phyloP scores from a whole-genome alignment of 2,113 vertebrate species.

The Thunnus thynnus region DNA sequence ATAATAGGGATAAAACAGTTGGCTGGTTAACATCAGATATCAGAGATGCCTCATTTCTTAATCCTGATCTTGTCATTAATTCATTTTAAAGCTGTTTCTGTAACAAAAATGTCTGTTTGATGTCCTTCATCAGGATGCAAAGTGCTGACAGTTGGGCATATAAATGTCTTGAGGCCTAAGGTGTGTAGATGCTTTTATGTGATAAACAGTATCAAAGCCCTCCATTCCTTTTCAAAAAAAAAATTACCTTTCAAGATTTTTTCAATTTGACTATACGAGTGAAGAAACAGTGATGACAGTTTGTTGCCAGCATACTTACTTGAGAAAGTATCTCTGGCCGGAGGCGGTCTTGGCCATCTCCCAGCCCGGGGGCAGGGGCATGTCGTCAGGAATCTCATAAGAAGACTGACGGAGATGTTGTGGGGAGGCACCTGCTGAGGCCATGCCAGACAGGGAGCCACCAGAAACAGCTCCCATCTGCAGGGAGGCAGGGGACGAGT shows the following conservation, averaged over 20 bases:
- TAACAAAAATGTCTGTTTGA: not conserved
- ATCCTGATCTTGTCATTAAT: not conserved
- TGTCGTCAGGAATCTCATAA: conserved; percentile 96
- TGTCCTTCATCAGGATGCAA: not conserved
- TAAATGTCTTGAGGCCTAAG: not conserved
- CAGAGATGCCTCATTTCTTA: not conserved
- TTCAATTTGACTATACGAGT: not conserved
- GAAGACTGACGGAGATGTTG: conserved; percentile 98
- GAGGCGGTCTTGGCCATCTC: conserved; percentile 99
- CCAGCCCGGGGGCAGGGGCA: conserved; percentile 96
- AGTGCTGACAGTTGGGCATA: not conserved
- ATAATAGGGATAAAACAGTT: not conserved
- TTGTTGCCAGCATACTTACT: conserved; percentile 88
- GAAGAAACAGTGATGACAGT: not conserved
- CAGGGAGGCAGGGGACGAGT: conserved; percentile 97
- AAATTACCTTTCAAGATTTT: not conserved
- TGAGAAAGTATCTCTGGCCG: conserved; percentile 99
- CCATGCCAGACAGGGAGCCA: conserved; percentile 87
- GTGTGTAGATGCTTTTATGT: not conserved
- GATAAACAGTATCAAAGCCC: not conserved
- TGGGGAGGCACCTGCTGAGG: conserved; percentile 85
- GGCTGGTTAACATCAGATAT: not conserved
- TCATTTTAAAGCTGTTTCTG: not conserved
- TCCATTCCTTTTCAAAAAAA: not conserved
- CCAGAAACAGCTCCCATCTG: conserved; percentile 92